Evolutionary conservation across 2,797 vertebrate genomes (phyloP), one percentile per base, ranked within the genome.

Genomic region (Enteromius treurensis): DNA sequence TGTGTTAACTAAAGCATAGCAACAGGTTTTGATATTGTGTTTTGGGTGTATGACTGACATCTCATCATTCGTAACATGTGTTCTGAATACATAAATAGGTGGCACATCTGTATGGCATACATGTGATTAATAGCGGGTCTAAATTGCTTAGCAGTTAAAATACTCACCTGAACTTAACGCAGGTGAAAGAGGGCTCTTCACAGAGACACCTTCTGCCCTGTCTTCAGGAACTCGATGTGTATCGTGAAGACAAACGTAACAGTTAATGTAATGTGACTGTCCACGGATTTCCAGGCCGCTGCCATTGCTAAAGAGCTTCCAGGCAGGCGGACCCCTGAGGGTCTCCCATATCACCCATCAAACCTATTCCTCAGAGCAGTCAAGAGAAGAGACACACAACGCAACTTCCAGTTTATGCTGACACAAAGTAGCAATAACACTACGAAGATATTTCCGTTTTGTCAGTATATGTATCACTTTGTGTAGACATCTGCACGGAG

Each of bases 281-380:
- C 76, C 77, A 40, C n/a, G 69, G 2, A 80, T 49, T 58, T 73
- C 77, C 80, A 81, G 86, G 86, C 87, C 62, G 60, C 88, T 86
- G 80, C 87, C 92, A 89, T 85, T 75, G 78, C 79, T 84, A 73
- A 76, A 81, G 11, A 47, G 42, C 86, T 86, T 86, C 87, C 89
- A 89, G 88, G 87, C 87, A 51, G 62, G 14, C 45, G 83, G 83
- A 86, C 65, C 64, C 82, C 77, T 40, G 88, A 77, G 89, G 88
- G 70, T 79, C 49, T 75, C 68, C 75, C 49, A 76, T 47, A 29
- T 68, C 80, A 74, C 79, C 75, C 34, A 83, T 42, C 49, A 70
- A 70, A 82, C 69, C 21, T 55, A n/a, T 23, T 79, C 49, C 75
- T 65, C 42, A 47, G 40, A 42, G 13, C 26, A 71, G 55, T 6